phyloP scores from a whole-genome alignment of 2,888 invertebrate species.

The Drosophila prolongata region DNA sequence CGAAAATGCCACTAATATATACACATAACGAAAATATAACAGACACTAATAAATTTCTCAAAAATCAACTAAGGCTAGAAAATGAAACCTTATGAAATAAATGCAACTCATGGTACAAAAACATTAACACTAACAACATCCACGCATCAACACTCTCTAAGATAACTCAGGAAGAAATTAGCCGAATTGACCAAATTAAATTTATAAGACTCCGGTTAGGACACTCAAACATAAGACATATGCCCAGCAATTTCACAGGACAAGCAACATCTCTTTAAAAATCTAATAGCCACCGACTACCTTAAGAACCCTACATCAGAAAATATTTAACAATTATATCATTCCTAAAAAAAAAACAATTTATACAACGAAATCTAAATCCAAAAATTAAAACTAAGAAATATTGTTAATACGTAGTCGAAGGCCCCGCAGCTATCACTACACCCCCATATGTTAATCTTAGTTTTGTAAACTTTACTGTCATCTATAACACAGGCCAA shows the following conservation, averaged over 20 bases:
- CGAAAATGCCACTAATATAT: not conserved
- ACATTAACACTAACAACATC: too few relatives aligned
- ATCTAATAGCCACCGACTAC: not conserved
- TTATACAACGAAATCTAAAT: not conserved
- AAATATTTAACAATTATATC: not conserved
- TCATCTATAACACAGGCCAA: not conserved
- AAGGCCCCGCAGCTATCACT: not conserved
- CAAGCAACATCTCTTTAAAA: not conserved
- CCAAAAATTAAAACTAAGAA: not conserved
- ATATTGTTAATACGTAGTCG: not conserved
- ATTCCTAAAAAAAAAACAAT: not conserved
- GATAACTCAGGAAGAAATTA: too few relatives aligned
- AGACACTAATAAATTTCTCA: constrained; percentile 1
- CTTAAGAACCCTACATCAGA: not conserved
- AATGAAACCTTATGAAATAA: not conserved
- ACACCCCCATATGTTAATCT: not conserved
- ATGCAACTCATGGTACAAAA: constrained; percentile 5
- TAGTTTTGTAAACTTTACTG: not conserved
- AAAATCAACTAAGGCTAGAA: not conserved
- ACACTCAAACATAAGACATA: not conserved
- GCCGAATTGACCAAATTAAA: not conserved
- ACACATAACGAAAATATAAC: not conserved
- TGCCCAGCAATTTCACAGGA: not conserved
- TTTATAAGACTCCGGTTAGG: not conserved
- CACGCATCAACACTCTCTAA: not conserved